A percentile compares a stretch with the other conserved stretches of the same genome.
Evolutionary conservation across 2,888 invertebrate species (phyloP).

Genomic region (Macrophya annulata): DNA sequence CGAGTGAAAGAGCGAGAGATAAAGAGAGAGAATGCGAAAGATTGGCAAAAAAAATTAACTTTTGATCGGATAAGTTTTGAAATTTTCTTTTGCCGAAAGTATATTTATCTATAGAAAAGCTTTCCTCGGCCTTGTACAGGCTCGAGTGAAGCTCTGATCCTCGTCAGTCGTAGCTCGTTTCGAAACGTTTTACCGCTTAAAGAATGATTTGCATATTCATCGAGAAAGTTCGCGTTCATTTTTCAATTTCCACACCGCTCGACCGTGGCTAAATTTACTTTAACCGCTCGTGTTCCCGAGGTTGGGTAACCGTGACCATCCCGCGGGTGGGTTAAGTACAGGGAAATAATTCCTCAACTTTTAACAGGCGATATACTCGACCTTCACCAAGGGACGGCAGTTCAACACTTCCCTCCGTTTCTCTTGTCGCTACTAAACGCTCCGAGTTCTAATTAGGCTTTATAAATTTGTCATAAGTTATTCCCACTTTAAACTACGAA

Average conservation of each 20-base stretch:
- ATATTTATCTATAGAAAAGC: background rate
- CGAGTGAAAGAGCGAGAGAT: background rate
- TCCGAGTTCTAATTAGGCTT: conserved; percentile 30
- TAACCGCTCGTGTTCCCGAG: conserved; percentile 39
- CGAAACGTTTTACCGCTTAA: conserved; percentile 52
- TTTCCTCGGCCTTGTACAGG: background rate
- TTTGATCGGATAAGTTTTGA: conserved; percentile 9
- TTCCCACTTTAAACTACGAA: conserved; percentile 5
- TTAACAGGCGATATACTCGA: conserved; percentile 43
- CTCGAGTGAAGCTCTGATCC: conserved; percentile 15
- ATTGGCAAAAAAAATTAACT: conserved; percentile 2
- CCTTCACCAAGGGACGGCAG: conserved; percentile 38
- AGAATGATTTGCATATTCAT: conserved; percentile 70
- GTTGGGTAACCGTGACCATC: conserved; percentile 46
- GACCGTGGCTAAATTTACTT: conserved; percentile 53
- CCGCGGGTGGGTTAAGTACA: conserved; percentile 42
- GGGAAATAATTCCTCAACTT: conserved; percentile 47
- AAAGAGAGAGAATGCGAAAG: background rate
- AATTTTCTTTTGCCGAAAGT: background rate
- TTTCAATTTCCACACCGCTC: conserved; percentile 67
- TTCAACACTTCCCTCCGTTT: conserved; percentile 14
- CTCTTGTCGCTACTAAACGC: conserved; percentile 16
- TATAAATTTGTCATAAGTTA: conserved; percentile 9
- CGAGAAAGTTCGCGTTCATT: conserved; percentile 68
- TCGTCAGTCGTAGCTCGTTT: conserved; percentile 34